Evolutionary conservation across 2,113 vertebrate species (phyloP).

Genomic region (Oenanthe oenanthe): DNA sequence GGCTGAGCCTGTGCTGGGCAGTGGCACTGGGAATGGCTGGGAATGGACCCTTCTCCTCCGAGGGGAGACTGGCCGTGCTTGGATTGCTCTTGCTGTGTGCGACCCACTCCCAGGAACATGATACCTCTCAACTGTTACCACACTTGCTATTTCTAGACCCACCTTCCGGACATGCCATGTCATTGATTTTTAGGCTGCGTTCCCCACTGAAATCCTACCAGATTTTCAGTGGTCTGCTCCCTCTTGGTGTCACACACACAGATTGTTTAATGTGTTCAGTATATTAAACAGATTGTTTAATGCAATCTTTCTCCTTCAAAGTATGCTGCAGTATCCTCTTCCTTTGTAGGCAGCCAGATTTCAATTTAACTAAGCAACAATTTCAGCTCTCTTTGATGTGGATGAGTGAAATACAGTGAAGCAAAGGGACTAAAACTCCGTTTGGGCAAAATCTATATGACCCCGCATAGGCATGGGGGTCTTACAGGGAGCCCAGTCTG

Average conservation of each 20-base stretch:
- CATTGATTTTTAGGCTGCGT: not conserved
- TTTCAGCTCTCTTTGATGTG: not conserved
- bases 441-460: not conserved
- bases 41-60: not conserved
- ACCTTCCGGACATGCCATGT: not conserved
- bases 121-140: not conserved
- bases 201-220: not conserved
- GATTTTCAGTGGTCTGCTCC: not conserved
- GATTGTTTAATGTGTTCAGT: not conserved
- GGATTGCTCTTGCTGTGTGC: rapidly evolving
- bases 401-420: not conserved
- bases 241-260: not conserved
- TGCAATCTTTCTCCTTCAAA: not conserved
- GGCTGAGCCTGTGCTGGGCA: not conserved
- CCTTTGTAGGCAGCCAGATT: not conserved
- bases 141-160: conserved; percentile 1
- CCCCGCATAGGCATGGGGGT: not conserved
- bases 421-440: not conserved
- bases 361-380: not conserved
- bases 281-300: not conserved
- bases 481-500: not conserved
- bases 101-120: not conserved
- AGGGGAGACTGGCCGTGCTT: not conserved
- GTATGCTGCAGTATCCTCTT: not conserved
- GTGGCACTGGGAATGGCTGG: not conserved